A percentile compares a stretch with the other conserved stretches of the same genome.
These are phyloP conservation scores for Podarcis siculus DNA, from an alignment of 2,797 vertebrate genomes.

Conservation along the genomic window DNA sequence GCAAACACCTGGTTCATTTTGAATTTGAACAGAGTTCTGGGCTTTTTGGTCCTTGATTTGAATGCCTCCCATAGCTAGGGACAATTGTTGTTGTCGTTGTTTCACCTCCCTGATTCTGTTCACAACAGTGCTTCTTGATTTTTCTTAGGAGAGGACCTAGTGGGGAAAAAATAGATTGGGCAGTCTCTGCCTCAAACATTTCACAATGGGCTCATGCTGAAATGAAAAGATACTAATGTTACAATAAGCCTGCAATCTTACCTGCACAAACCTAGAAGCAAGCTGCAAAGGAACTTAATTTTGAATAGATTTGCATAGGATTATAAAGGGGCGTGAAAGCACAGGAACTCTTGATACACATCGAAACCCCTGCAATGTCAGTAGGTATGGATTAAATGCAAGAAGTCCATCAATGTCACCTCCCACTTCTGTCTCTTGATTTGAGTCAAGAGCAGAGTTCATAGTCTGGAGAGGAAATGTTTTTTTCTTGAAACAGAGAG, in stretches of 20 bases:
- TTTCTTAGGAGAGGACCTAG: not conserved
- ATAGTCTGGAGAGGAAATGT: not conserved
- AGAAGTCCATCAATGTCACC: not conserved
- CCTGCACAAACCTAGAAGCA: too few relatives aligned
- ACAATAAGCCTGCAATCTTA: not conserved
- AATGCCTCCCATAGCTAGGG: not conserved
- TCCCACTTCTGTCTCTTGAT: too few relatives aligned
- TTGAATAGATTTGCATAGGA: too few relatives aligned
- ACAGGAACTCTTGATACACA: not conserved
- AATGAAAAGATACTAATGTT: not conserved
- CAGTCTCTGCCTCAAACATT: not conserved
- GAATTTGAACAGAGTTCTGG: not conserved
- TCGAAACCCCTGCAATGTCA: too few relatives aligned
- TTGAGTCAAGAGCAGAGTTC: not conserved
- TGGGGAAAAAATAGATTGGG: not conserved
- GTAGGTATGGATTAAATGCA: too few relatives aligned
- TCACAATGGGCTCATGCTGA: not conserved
- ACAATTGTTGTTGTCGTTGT: not conserved
- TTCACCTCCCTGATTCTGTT: not conserved
- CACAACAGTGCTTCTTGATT: not conserved
- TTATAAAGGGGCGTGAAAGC: too few relatives aligned
- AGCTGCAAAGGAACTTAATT: too few relatives aligned
- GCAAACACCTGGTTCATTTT: conserved; percentile 1
- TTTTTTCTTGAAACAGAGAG: not conserved
- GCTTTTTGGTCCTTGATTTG: not conserved